phyloP scores from a whole-genome alignment of 2,888 invertebrate species.

The Cheilosia vulpina region DNA sequence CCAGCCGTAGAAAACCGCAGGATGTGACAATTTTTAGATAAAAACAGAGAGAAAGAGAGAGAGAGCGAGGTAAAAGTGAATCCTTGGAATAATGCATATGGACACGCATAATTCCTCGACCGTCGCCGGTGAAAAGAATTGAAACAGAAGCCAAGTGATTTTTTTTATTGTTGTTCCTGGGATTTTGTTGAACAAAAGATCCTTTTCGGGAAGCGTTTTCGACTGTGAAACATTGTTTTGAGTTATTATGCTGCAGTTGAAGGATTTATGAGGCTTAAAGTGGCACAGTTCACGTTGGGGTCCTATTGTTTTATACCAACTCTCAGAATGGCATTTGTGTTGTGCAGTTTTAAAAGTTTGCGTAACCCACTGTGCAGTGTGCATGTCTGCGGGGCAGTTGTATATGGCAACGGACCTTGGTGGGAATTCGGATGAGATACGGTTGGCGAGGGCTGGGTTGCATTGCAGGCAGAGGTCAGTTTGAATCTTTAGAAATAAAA shows the following conservation, averaged over 20 bases:
- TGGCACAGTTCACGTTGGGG: conserved; percentile 22
- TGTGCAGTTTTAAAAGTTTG: background rate
- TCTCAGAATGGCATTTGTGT: background rate
- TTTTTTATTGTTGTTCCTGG: conserved; percentile 6
- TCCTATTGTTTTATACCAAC: background rate
- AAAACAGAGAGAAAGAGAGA: too few species aligned
- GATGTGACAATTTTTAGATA: conserved; percentile 41
- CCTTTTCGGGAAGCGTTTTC: conserved; percentile 5
- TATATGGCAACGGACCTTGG: too few species aligned
- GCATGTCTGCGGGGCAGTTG: background rate
- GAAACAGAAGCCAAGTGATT: conserved; percentile 49
- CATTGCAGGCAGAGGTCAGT: too few species aligned
- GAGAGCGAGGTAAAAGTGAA: conserved; percentile 1
- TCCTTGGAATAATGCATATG: conserved; percentile 50
- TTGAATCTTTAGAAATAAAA: too few species aligned
- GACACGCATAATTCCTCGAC: conserved; percentile 53
- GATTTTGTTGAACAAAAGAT: conserved; percentile 41
- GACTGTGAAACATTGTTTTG: conserved; percentile 8
- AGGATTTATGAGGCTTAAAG: conserved; percentile 61
- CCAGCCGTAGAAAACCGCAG: conserved; percentile 51
- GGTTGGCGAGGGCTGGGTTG: too few species aligned
- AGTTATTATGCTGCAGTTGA: conserved; percentile 50
- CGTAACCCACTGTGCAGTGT: background rate
- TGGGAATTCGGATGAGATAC: too few species aligned
- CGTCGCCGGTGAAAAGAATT: conserved; percentile 12